These are phyloP conservation scores for Brassicogethes aeneus DNA, from an alignment of 2,888 invertebrate genomes.

Conservation along the genomic window DNA sequence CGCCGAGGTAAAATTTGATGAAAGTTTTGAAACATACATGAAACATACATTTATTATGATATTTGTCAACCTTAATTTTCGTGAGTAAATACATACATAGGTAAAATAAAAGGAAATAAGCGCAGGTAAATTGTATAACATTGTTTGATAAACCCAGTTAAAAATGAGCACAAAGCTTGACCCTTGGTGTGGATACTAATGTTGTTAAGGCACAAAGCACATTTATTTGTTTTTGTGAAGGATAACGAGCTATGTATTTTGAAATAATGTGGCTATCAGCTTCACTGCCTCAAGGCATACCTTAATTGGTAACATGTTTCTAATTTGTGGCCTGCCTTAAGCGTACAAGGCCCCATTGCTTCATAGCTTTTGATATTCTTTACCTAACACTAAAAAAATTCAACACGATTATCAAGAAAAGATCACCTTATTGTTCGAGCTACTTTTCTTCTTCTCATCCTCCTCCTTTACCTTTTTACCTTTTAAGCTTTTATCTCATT, in stretches of 20 bases:
- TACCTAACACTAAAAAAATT: not conserved
- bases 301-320: constrained; percentile 37
- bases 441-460: too few relatives aligned
- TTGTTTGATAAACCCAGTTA: constrained; percentile 20
- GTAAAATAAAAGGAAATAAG: not conserved
- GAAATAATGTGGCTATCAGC: constrained; percentile 25
- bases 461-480: too few relatives aligned
- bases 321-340: constrained; percentile 33
- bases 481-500: too few relatives aligned
- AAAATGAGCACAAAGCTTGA: constrained; percentile 18
- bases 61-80: too few relatives aligned
- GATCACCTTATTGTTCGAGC: too few relatives aligned
- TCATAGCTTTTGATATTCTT: constrained; percentile 17
- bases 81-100: too few relatives aligned
- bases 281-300: constrained; percentile 22
- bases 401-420: too few relatives aligned
- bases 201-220: constrained; percentile 20
- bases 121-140: too few relatives aligned
- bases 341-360: constrained; percentile 25
- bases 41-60: too few relatives aligned
- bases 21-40: too few relatives aligned
- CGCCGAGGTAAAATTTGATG: too few relatives aligned
- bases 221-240: constrained; percentile 24
- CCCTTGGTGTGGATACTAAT: constrained; percentile 20
- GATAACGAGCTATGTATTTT: constrained; percentile 24